Percentiles rank a stretch among this genome's conserved stretches.
phyloP scores from a whole-genome alignment of 2,797 vertebrate genomes.

The Oceanodroma leucorhoa region DNA sequence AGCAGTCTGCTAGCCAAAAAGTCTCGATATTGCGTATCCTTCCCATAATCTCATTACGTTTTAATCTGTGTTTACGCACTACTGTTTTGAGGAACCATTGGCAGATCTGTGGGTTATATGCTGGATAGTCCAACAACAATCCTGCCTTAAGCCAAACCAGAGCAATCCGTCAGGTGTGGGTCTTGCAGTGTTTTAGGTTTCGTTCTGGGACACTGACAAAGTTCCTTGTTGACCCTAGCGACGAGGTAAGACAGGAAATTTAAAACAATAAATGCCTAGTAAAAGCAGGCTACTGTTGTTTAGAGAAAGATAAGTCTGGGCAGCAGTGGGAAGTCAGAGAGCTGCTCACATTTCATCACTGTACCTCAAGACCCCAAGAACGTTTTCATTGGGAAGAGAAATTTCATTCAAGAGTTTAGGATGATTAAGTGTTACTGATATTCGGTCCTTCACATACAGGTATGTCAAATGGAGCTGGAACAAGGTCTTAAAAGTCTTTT shows the following conservation, averaged over 20 bases:
- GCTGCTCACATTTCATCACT: conserved; percentile 30
- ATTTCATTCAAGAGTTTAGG: conserved; percentile 67
- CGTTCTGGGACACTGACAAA: conserved; percentile 2
- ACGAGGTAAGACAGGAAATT: background rate
- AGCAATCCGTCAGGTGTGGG: background rate
- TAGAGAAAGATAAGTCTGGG: background rate
- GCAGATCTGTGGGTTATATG: background rate
- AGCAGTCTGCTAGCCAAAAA: background rate
- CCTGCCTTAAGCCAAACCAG: background rate
- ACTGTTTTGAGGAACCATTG: background rate
- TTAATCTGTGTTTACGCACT: background rate
- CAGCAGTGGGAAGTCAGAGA: background rate
- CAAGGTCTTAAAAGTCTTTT: conserved; percentile 61
- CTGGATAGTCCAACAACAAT: background rate
- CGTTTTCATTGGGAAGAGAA: conserved; percentile 68
- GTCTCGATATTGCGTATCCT: background rate
- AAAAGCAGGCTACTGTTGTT: conserved; percentile 4
- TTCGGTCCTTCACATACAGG: conserved; percentile 6
- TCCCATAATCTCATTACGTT: background rate
- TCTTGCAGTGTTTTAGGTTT: background rate
- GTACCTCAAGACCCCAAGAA: conserved; percentile 69
- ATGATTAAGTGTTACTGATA: conserved; percentile 58
- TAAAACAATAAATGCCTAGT: background rate
- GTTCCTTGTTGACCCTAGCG: conserved; percentile 23
- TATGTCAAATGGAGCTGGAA: conserved; percentile 63